A percentile compares a stretch with the other conserved stretches of the same genome.
These are phyloP conservation scores for Cuniculus paca DNA, from an alignment of 2,797 vertebrate genomes.

Conservation along the genomic window DNA sequence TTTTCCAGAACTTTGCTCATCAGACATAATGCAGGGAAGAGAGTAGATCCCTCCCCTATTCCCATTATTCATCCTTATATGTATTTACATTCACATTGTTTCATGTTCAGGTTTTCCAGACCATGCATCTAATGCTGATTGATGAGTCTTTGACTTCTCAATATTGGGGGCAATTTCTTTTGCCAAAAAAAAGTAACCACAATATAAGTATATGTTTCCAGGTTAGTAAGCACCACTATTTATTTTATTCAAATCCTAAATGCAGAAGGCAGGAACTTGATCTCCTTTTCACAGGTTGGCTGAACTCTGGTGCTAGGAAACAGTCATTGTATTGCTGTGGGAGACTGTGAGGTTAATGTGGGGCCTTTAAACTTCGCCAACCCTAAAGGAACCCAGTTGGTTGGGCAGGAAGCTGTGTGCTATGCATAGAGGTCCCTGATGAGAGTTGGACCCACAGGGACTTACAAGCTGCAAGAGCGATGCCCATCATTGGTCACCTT, in stretches of 20 bases:
- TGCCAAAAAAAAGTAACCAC: conserved; percentile 63
- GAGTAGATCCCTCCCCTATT: neutral
- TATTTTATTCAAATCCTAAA: conserved; percentile 27
- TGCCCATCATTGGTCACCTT: neutral
- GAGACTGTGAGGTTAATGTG: neutral
- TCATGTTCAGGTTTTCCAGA: conserved; percentile 16
- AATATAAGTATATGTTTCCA: conserved; percentile 57
- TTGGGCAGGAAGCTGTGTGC: neutral
- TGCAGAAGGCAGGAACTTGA: neutral
- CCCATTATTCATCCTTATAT: neutral
- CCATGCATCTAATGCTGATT: neutral
- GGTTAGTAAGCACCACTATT: conserved; percentile 25
- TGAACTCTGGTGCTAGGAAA: neutral
- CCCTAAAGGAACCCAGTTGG: neutral
- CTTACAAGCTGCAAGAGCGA: neutral
- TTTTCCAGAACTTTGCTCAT: conserved; percentile 46
- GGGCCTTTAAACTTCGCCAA: neutral
- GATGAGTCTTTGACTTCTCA: conserved; percentile 20
- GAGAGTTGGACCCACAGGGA: neutral
- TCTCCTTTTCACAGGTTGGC: neutral
- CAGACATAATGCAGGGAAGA: neutral
- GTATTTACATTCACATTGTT: neutral
- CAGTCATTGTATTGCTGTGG: neutral
- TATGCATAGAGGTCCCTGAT: too few relatives aligned
- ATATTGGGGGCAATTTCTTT: conserved; percentile 40